phyloP scores from a whole-genome alignment of 1,140 invertebrate species.

The Tribolium castaneum region DNA sequence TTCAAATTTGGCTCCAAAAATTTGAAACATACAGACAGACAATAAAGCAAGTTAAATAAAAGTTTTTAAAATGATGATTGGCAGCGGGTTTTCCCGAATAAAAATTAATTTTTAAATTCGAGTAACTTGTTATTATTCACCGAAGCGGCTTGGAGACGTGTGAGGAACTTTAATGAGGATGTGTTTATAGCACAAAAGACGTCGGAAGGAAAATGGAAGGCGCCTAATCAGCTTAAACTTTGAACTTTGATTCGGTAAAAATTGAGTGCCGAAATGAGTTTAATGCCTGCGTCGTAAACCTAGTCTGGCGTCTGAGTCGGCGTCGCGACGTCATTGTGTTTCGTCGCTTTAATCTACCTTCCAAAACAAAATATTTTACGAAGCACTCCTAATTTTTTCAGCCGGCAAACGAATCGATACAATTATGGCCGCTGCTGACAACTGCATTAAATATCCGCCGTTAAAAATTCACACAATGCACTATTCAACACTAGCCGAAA shows the following conservation, averaged over 20 bases:
- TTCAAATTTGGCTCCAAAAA: too few species aligned
- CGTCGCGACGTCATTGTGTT: constrained; percentile 47
- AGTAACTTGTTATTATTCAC: constrained; percentile 50
- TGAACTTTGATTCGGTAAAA: constrained; percentile 18
- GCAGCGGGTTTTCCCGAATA: too few species aligned
- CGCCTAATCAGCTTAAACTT: constrained; percentile 8
- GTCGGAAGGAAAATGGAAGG: neutral
- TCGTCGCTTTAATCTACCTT: constrained; percentile 27
- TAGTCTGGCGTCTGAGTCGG: constrained; percentile 46
- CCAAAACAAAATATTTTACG: constrained; percentile 13
- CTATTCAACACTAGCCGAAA: constrained; percentile 20
- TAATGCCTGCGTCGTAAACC: constrained; percentile 44
- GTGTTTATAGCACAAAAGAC: neutral
- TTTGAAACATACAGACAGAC: too few species aligned
- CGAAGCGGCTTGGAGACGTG: constrained; percentile 38
- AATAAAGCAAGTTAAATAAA: too few species aligned
- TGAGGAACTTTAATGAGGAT: constrained; percentile 45
- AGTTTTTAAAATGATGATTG: too few species aligned
- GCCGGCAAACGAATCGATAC: neutral
- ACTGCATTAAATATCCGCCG: neutral
- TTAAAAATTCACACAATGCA: constrained; percentile 8
- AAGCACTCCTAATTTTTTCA: neutral
- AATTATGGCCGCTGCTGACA: neutral
- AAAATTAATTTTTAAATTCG: too few species aligned
- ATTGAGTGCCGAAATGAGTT: constrained; percentile 5